Evolutionary conservation across 1,140 invertebrate species (phyloP).

Genomic region (Zaprionus inermis): DNA sequence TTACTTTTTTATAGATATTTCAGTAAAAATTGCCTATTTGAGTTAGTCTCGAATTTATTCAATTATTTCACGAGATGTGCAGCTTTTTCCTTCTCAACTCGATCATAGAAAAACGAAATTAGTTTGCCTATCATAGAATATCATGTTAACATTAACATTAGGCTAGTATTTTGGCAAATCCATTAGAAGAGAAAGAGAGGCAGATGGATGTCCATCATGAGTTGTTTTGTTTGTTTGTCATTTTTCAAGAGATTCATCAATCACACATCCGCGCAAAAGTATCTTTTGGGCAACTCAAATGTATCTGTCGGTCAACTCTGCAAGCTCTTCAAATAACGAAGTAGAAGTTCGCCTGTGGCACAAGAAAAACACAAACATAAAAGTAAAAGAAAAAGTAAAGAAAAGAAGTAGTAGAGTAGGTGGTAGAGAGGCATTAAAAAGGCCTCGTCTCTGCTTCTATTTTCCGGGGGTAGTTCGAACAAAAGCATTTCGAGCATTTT

Average conservation of each 20-base stretch:
- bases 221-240: conserved; percentile 32
- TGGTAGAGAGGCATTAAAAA: conserved; percentile 1
- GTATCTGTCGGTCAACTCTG: conserved; percentile 36
- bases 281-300: conserved; percentile 37
- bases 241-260: conserved; percentile 56
- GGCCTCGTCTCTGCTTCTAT: conserved; percentile 20
- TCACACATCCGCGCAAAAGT: conserved; percentile 38
- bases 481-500: conserved; percentile 77
- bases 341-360: conserved; percentile 17
- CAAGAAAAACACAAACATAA: conserved; percentile 26
- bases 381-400: conserved; percentile 18
- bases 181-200: not conserved
- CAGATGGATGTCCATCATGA: not conserved
- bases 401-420: not conserved
- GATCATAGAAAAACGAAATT: not conserved
- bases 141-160: not conserved
- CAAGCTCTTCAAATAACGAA: conserved; percentile 19
- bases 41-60: no score
- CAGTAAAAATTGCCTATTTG: no score
- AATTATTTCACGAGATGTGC: no score
- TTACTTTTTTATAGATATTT: not conserved
- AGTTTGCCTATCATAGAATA: not conserved
- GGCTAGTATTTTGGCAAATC: not conserved
- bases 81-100: not conserved
- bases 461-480: conserved; percentile 41